A percentile compares a stretch with the other conserved stretches of the same genome.
These are phyloP conservation scores for Coregonus sp. DNA, from an alignment of 2,797 vertebrate species.

Conservation along the genomic window DNA sequence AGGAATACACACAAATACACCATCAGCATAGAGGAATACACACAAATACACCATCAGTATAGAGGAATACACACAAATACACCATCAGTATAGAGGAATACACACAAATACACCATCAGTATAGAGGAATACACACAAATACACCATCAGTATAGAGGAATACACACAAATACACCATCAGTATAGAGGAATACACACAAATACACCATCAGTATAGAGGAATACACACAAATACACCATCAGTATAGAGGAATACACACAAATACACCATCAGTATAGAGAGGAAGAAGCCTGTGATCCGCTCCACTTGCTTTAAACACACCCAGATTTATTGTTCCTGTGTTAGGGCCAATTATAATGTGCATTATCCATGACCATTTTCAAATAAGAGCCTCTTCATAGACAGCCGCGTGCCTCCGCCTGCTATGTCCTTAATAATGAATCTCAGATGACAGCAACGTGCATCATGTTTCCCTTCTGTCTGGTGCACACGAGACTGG, in stretches of 20 bases:
- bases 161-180: no score
- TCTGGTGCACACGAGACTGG: neutral
- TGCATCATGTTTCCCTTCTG: slow-evolving; percentile 40
- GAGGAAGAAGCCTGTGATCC: neutral
- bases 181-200: no score
- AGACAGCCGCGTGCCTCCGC: slow-evolving; percentile 38
- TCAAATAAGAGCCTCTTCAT: slow-evolving; percentile 46
- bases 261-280: neutral
- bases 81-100: no score
- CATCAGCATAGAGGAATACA: no score
- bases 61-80: no score
- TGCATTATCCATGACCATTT: slow-evolving; percentile 56
- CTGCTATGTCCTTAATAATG: slow-evolving; percentile 48
- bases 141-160: no score
- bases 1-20: no score
- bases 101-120: no score
- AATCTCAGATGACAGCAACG: slow-evolving; percentile 46
- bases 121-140: no score
- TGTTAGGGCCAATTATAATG: slow-evolving; percentile 58
- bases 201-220: no score
- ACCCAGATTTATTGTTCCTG: slow-evolving; percentile 53
- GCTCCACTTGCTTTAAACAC: slow-evolving; percentile 27
- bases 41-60: no score
- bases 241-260: neutral
- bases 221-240: no score